phyloP scores from a whole-genome alignment of 2,113 vertebrate species.

The Rhegmatorhina hoffmannsi region DNA sequence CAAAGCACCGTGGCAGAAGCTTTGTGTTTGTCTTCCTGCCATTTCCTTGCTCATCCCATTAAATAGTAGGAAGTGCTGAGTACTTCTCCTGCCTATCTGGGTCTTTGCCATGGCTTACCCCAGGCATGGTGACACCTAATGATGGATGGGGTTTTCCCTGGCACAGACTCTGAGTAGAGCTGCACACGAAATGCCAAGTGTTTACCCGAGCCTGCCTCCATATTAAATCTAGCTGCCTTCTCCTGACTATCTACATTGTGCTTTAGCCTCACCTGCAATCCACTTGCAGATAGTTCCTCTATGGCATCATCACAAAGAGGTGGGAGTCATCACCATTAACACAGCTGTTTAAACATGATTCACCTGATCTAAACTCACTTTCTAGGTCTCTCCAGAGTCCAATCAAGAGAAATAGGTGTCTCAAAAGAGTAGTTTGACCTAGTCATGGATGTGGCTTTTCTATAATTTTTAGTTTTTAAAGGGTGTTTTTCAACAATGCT shows the following conservation, averaged over 20 bases:
- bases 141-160: not conserved
- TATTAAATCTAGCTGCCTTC: not conserved
- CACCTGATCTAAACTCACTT: not conserved
- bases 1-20: not conserved
- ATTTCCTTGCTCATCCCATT: not conserved
- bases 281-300: not conserved
- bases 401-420: not conserved
- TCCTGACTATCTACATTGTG: not conserved
- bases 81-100: not conserved
- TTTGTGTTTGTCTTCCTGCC: not conserved
- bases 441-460: not conserved
- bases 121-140: not conserved
- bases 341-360: not conserved
- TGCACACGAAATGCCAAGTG: not conserved
- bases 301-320: not conserved
- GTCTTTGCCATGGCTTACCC: not conserved
- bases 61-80: not conserved
- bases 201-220: not conserved
- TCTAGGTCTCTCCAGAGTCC: not conserved
- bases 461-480: not conserved
- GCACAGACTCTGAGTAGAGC: not conserved
- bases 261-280: not conserved
- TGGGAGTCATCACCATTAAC: not conserved
- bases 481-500: not conserved
- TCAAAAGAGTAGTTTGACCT: not conserved